phyloP scores from a whole-genome alignment of 2,888 invertebrate species.

The Morpho helenor region DNA sequence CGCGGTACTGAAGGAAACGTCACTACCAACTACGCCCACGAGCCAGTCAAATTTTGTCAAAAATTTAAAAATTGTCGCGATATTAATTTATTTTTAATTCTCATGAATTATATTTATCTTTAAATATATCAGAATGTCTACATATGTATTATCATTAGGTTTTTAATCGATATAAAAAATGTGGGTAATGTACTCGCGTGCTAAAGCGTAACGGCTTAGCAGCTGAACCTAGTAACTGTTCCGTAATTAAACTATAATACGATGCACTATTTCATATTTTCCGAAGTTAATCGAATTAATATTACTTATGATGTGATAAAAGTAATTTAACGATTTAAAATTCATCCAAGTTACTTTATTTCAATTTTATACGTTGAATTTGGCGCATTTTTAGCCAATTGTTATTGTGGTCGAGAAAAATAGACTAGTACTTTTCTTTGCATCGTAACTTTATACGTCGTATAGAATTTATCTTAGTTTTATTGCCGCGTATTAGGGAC shows the following conservation, averaged over 20 bases:
- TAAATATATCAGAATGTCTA: no score
- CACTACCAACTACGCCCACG: no score
- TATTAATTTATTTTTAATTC: no score
- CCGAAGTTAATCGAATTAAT: slow-evolving; percentile 20
- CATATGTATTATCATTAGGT: slow-evolving; percentile 33
- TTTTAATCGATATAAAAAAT: slow-evolving; percentile 18
- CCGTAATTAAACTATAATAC: slow-evolving; percentile 59
- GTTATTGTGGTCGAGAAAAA: no score
- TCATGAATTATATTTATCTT: no score
- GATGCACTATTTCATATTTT: slow-evolving; percentile 33
- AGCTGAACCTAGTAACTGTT: slow-evolving; percentile 58
- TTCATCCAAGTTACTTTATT: slow-evolving; percentile 5
- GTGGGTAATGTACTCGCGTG: slow-evolving; percentile 48
- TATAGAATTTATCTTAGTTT: slow-evolving; percentile 16
- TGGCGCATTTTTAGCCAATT: no score
- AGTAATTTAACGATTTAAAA: slow-evolving; percentile 15
- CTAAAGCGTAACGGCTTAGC: slow-evolving; percentile 58
- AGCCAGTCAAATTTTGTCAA: no score
- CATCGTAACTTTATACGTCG: no score
- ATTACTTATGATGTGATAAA: slow-evolving; percentile 18
- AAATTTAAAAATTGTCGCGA: no score
- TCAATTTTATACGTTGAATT: no score
- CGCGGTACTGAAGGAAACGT: no score
- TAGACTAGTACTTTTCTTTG: no score
- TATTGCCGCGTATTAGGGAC: neutral